A percentile compares a stretch with the other conserved stretches of the same genome.
Evolutionary conservation across 2,797 vertebrate genomes (phyloP).

Genomic region (Oceanodroma leucorhoa): DNA sequence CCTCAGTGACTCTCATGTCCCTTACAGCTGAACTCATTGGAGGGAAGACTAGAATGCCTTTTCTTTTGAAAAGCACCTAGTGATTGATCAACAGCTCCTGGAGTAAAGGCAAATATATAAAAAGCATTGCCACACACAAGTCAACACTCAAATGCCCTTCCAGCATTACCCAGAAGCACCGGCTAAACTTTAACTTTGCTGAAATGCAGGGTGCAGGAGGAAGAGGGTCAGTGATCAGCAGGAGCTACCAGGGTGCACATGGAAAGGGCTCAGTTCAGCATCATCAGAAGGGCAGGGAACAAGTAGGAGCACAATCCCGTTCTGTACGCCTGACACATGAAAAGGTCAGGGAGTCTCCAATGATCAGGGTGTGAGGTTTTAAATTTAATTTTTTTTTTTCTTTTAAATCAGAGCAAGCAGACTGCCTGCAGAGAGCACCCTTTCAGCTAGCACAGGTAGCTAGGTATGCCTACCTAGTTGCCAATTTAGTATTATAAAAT

Average conservation of each 20-base stretch:
- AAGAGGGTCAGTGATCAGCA: neutral
- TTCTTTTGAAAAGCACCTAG: neutral
- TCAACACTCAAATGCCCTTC: neutral
- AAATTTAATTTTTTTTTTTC: neutral
- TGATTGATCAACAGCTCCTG: neutral
- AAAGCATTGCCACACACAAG: neutral
- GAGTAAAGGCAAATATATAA: neutral
- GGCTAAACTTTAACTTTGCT: neutral
- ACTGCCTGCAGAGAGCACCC: neutral
- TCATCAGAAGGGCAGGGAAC: neutral
- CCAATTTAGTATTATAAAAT: neutral
- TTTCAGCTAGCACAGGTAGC: neutral
- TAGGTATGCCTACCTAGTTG: neutral
- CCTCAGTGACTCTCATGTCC: neutral
- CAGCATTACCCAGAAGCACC: neutral
- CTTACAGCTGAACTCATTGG: neutral
- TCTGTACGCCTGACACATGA: neutral
- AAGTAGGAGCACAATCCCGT: neutral
- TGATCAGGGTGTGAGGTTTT: fast-evolving
- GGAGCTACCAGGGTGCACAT: neutral
- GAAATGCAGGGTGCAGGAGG: neutral
- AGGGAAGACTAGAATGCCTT: neutral
- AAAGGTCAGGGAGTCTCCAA: neutral
- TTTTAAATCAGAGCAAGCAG: neutral
- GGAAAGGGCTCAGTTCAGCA: neutral